Base-by-base conservation (phyloP, 2,888 invertebrate genomes). In the Anarsia innoxiella region DNA sequence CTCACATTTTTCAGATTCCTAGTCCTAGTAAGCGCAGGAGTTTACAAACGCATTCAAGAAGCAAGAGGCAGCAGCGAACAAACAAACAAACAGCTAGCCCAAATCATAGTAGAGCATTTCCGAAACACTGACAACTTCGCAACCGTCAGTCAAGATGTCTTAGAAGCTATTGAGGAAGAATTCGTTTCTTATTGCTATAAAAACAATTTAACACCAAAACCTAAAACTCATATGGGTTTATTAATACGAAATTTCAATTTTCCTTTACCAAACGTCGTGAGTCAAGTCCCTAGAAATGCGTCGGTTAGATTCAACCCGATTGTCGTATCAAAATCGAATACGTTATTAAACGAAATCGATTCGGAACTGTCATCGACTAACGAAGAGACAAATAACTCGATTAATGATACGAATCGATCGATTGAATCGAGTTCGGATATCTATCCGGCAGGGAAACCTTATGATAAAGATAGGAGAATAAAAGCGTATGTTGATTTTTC, bases 221-320 rank as follows among this genome's bases (percentile, higher is more conserved):
- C 91, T 27, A 87, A 94, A 23, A 94, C 94, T 10, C 95, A 96
- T 55, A 93, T 95, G 60, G 94, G 95, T 0, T 79, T 97, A 12
- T 66, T 96, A 0, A 91, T 97, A 36, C 86, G 95, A 28, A 95
- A 95, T 66, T 96, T 96, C 55, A 94, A 93, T 59, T 94, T 91
- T 57, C 87, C 91, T 0, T 73, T 94, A 12, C 90, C 92, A 0
- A 88, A 90, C 46, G 88, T 88, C 0, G 52, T 48, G 8, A 45
- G 53, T 0, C 51, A 50, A 0, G 85, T 82, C 16, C 80, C 85
- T 0, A 87, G 87, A n/a, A 86, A 79, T 1, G 69, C 75, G 6
- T 78, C 86, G 0, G 89, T 90, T 0, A 69, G 88, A 28, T 90
- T 91, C 54, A 90, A 90, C 66, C 89, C 90, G 0, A 80, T 89